Conservation (phyloP, 2,797 vertebrate genomes). For the Toxotes lorentzi region DNA sequence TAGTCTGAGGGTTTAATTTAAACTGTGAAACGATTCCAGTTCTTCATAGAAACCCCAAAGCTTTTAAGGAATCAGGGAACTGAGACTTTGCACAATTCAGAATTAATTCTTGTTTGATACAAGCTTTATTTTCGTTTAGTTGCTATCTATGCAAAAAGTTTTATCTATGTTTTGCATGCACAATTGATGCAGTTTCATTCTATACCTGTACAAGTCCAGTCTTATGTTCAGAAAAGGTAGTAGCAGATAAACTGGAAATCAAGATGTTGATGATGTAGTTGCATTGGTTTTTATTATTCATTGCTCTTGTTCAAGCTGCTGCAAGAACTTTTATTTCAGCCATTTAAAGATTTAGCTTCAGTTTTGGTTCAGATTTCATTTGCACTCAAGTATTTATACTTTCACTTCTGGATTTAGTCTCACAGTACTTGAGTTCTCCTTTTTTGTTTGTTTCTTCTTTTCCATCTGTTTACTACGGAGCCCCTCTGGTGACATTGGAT, state of each 20-base stretch:
- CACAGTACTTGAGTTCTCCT: background rate
- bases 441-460: constrained; percentile 3
- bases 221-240: background rate
- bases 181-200: too few species aligned
- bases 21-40: background rate
- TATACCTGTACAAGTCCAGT: too few species aligned
- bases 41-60: background rate
- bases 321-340: too few species aligned
- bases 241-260: background rate
- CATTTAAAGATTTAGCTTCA: too few species aligned
- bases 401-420: background rate
- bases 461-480: background rate
- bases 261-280: background rate
- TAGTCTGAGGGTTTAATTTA: constrained; percentile 1
- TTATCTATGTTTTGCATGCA: too few species aligned
- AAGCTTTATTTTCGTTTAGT: background rate
- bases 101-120: background rate
- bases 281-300: background rate
- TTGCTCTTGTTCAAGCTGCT: background rate
- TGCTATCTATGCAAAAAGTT: too few species aligned
- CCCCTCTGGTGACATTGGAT: too few species aligned
- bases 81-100: background rate
- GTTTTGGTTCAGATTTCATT: background rate
- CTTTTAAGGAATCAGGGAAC: background rate
- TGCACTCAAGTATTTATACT: background rate